Evolutionary conservation across 2,797 vertebrate species (phyloP).

Genomic region (Cebuella pygmaea): DNA sequence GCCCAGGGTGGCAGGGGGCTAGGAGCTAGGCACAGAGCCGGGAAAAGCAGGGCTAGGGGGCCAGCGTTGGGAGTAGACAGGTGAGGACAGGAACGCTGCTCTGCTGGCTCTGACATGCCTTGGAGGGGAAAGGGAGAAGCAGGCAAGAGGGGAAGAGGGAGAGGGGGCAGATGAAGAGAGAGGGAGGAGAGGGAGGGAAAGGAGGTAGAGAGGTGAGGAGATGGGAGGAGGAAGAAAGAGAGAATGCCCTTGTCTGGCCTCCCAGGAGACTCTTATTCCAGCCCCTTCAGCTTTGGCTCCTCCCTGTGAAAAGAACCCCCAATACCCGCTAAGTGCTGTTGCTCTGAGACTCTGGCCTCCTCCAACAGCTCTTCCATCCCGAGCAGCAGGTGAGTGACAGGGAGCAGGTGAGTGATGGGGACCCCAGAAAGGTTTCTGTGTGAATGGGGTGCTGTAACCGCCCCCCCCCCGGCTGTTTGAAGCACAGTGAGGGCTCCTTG

Average conservation of each 20-base stretch:
- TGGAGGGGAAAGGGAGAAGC: no score
- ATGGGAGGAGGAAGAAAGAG: no score
- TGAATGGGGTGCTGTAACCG: rapidly evolving
- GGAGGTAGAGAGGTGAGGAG: no score
- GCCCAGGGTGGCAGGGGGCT: background rate
- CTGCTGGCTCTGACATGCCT: background rate
- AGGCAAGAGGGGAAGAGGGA: no score
- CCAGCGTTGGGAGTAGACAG: conserved; percentile 2
- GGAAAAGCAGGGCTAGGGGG: background rate
- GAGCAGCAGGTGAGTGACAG: background rate
- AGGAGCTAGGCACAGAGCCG: conserved; percentile 39
- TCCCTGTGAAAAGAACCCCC: background rate
- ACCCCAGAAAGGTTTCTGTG: background rate
- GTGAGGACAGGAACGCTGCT: background rate
- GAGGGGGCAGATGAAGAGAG: background rate
- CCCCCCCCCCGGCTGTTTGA: background rate
- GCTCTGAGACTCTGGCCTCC: no score
- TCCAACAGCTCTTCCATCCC: background rate
- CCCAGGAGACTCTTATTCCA: background rate
- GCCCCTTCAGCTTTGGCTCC: background rate
- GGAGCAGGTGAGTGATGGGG: background rate
- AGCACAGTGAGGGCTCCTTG: background rate
- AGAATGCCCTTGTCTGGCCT: background rate
- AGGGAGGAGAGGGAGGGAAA: background rate
- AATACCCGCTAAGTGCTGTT: background rate